Evolutionary conservation across 2,113 vertebrate species (phyloP).

Genomic region (Pionites leucogaster): DNA sequence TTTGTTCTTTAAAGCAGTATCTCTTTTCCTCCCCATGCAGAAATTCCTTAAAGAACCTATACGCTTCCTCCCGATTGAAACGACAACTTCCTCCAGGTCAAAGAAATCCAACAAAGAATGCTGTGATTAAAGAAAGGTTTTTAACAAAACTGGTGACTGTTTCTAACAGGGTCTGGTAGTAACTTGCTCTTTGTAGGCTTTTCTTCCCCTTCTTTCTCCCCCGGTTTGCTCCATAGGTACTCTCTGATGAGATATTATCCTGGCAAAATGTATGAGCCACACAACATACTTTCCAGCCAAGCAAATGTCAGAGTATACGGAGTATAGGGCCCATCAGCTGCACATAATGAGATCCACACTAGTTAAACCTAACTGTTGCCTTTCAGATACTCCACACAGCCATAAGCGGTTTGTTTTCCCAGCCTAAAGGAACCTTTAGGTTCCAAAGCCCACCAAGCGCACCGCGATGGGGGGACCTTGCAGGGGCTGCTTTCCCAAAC

Average conservation of each 20-base stretch:
- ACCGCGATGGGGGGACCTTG: background rate
- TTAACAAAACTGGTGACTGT: background rate
- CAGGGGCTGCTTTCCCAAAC: background rate
- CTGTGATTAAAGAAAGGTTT: background rate
- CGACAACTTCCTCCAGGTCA: background rate
- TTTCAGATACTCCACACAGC: accelerated
- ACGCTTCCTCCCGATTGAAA: background rate
- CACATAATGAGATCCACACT: accelerated
- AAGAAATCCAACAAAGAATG: background rate
- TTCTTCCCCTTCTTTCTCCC: background rate
- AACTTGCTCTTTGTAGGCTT: background rate
- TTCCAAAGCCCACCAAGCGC: accelerated
- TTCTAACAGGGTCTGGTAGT: background rate
- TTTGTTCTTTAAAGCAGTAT: background rate
- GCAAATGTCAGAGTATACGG: background rate
- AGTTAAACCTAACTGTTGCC: background rate
- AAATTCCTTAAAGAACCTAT: background rate
- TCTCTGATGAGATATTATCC: background rate
- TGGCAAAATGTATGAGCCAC: background rate
- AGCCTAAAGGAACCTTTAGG: background rate
- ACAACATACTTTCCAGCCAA: background rate
- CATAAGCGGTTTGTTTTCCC: accelerated
- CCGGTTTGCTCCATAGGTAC: background rate
- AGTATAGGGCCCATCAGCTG: background rate
- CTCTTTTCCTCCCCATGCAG: background rate